Evolutionary conservation across 2,888 invertebrate species (phyloP), one percentile per base, ranked within the genome.

Genomic region (Heliconius ethilla): DNA sequence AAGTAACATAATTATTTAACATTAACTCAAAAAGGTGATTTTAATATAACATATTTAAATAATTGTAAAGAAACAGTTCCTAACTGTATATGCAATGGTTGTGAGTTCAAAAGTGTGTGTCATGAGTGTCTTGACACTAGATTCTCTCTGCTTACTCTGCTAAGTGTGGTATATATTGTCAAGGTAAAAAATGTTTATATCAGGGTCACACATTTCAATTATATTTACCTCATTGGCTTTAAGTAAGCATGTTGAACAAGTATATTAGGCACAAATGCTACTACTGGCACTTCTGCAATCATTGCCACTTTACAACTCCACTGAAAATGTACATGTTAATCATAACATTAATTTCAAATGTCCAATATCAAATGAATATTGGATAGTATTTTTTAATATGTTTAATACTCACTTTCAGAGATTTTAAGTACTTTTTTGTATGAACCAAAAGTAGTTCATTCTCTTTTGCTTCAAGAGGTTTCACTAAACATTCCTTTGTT

Each of bases 261-360:
- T 77, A 95, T 94, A 87, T 98, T 98, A 74, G 98, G 98, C 79
- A 98, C 92, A 78, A 96, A 92, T 11, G 97, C 95, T 63, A 98
- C 90, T 2, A 96, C 92, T 22, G 97, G 96, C 9, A 98, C 95
- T 91, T 98, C 98, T 2, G 97, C 96, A 82, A 98, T 97, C 82
- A 95, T 92, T 0, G 98, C 98, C 37, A 98, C 97, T 87, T 96
- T 96, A 78, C 95, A 91, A 86, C 98, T 97, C 96, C 97, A 97
- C 97, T 98, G 90, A 55, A 82, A 83, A 75, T 63, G 51, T 67
- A 55, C 7, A 77, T 37, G 9, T 70, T 66, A 59, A 37, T 37
- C 37, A 74, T 15, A 62, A 27, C 13, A 62, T 40, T 40, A 40
- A 40, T 40, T 11, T 40, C 40, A 40, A 40, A 70, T 1, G 15